Percentiles rank a stretch among this genome's conserved stretches.
Evolutionary conservation across 2,888 invertebrate genomes (phyloP).

Genomic region (Euphydryas editha): DNA sequence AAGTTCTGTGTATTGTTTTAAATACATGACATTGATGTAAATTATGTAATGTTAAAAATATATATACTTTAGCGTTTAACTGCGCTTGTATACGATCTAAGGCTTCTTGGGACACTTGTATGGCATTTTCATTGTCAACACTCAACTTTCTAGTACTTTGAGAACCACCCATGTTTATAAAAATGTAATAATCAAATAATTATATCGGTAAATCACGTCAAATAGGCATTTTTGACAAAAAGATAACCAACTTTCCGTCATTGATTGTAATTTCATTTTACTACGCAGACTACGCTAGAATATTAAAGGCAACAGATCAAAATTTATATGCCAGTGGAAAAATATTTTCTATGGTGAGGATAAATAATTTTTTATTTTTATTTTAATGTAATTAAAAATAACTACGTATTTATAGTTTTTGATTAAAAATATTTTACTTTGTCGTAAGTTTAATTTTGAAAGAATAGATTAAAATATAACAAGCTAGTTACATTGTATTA

Average conservation of each 20-base stretch:
- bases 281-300: background rate
- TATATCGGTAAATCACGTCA: conserved; percentile 74
- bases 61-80: conserved; percentile 73
- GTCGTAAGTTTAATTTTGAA: too few species aligned
- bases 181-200: conserved; percentile 60
- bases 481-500: background rate
- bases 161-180: conserved; percentile 82
- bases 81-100: conserved; percentile 77
- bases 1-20: conserved; percentile 51
- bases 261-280: conserved; percentile 11
- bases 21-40: conserved; percentile 72
- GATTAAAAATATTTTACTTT: too few species aligned
- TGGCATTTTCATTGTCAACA: conserved; percentile 78
- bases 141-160: conserved; percentile 81
- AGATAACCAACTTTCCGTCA: conserved; percentile 15
- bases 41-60: conserved; percentile 77
- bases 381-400: too few species aligned
- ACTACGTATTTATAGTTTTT: too few species aligned
- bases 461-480: background rate
- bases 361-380: background rate
- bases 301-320: too few species aligned
- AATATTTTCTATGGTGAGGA: background rate
- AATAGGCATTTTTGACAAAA: conserved; percentile 66
- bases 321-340: background rate
- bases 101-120: conserved; percentile 79